These are phyloP conservation scores for Struthio camelus DNA, from an alignment of 2,113 vertebrate genomes.

Conservation along the genomic window DNA sequence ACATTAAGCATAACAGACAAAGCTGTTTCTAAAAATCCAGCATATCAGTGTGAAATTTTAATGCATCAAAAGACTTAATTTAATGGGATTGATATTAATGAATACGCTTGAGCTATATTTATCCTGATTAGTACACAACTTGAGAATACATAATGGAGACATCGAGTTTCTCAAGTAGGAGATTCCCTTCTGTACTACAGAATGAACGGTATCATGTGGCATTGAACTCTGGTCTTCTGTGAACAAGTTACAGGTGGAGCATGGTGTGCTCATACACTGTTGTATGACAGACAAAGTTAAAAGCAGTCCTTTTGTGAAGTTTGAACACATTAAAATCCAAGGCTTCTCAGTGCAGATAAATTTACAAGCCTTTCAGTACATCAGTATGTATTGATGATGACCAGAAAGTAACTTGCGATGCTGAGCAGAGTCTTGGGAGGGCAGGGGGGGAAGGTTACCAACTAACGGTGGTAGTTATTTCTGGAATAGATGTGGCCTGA, in stretches of 20 bases:
- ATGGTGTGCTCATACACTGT: background rate
- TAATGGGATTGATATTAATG: background rate
- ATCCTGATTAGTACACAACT: background rate
- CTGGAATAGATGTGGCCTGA: background rate
- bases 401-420: background rate
- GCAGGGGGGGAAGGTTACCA: background rate
- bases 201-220: background rate
- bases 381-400: fast-evolving
- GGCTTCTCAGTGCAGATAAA: background rate
- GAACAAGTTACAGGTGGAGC: background rate
- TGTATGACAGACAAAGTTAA: background rate
- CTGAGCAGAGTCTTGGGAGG: background rate
- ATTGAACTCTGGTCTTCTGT: background rate
- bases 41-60: background rate
- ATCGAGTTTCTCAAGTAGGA: background rate
- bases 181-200: background rate
- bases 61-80: background rate
- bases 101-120: background rate
- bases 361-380: background rate
- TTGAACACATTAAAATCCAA: background rate
- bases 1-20: background rate
- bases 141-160: background rate
- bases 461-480: background rate
- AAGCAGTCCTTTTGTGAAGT: background rate
- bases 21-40: background rate